phyloP scores from a whole-genome alignment of 2,113 vertebrate genomes.

The Chloropsis hardwickii region DNA sequence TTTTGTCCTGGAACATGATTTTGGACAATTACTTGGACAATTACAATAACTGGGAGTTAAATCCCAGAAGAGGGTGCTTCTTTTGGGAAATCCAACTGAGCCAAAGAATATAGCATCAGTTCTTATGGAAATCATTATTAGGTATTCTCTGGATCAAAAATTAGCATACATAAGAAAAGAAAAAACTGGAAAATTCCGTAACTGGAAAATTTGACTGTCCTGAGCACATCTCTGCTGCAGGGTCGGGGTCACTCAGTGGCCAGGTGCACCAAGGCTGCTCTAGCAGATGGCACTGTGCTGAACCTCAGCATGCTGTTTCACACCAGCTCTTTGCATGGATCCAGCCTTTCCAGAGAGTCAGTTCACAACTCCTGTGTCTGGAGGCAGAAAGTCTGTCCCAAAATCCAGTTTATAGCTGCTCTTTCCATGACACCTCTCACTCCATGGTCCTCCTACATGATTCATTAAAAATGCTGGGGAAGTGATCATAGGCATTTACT shows the following conservation, averaged over 20 bases:
- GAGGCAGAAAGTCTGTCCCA: neutral
- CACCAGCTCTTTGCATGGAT: neutral
- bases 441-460: neutral
- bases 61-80: neutral
- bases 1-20: neutral
- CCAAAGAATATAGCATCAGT: neutral
- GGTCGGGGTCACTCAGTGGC: neutral
- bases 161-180: neutral
- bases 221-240: neutral
- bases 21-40: neutral
- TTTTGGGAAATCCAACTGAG: neutral
- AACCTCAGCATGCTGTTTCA: neutral
- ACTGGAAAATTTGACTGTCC: neutral
- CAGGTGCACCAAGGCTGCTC: neutral
- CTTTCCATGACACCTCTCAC: neutral
- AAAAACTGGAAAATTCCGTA: no score
- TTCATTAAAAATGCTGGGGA: neutral
- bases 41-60: no score
- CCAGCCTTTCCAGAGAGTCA: neutral
- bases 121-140: neutral
- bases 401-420: neutral
- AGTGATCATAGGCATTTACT: neutral
- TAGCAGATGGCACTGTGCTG: no score
- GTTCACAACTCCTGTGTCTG: neutral
- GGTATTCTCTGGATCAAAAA: neutral